Percentiles rank a stretch among this genome's conserved stretches.
phyloP scores from a whole-genome alignment of 2,888 invertebrate genomes.

The Rhagonycha fulva region DNA sequence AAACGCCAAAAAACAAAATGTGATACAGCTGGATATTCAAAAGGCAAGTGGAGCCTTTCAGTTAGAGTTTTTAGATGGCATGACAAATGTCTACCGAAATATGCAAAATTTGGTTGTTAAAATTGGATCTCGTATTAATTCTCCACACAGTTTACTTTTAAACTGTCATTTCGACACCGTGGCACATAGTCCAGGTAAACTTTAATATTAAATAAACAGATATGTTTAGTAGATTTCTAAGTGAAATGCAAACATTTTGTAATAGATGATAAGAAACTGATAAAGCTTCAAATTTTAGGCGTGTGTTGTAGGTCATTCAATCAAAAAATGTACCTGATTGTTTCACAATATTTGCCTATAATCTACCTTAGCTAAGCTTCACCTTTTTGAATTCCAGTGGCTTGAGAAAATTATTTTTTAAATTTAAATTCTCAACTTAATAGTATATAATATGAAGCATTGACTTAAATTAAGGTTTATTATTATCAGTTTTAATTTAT shows the following conservation, averaged over 20 bases:
- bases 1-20: conserved; percentile 56
- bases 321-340: not conserved
- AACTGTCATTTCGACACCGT: conserved; percentile 82
- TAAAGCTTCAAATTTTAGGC: not conserved
- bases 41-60: conserved; percentile 71
- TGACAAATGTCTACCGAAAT: conserved; percentile 73
- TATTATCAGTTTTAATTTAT: not conserved
- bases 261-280: not conserved
- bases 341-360: not conserved
- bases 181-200: conserved; percentile 71
- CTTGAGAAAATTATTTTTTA: not conserved
- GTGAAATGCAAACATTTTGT: not conserved
- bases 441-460: not conserved
- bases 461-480: not conserved
- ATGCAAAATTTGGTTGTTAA: conserved; percentile 71
- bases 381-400: not conserved
- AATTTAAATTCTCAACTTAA: not conserved
- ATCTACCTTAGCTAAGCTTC: not conserved
- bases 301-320: not conserved
- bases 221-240: not conserved
- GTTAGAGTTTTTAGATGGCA: conserved; percentile 70
- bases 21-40: conserved; percentile 63
- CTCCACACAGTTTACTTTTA: conserved; percentile 65
- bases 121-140: conserved; percentile 61
- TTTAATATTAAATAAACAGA: conserved; percentile 1